Conservation (phyloP, 2,797 vertebrate species). For the Cuniculus paca region DNA sequence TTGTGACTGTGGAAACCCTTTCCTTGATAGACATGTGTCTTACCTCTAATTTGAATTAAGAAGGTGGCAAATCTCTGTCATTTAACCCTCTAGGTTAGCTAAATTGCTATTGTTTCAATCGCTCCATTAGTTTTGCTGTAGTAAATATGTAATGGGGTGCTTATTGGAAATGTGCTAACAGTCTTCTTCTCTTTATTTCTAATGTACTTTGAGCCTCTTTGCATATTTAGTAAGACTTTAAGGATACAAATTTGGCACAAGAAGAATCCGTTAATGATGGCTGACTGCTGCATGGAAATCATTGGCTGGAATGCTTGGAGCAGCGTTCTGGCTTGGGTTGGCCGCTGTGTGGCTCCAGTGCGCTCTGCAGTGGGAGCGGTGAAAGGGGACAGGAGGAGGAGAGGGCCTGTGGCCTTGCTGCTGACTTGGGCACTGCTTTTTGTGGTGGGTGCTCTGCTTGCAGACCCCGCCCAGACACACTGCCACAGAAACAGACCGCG, state of each 20-base stretch:
- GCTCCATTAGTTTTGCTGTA: slow-evolving; percentile 43
- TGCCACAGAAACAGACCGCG: background rate
- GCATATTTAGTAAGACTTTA: slow-evolving; percentile 33
- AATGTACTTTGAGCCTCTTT: background rate
- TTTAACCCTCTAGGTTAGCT: background rate
- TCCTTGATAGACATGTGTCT: background rate
- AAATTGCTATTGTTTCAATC: background rate
- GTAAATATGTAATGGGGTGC: background rate
- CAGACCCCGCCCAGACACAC: background rate
- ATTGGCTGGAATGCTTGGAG: background rate
- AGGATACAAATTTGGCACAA: background rate
- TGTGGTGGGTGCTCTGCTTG: background rate
- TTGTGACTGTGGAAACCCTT: slow-evolving; percentile 6
- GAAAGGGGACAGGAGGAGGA: background rate
- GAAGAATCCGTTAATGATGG: slow-evolving; percentile 4
- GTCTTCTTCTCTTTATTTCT: background rate
- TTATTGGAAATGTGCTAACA: background rate
- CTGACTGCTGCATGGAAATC: background rate
- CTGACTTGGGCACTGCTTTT: background rate
- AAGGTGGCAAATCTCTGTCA: background rate
- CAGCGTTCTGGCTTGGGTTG: background rate
- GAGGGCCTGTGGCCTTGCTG: background rate
- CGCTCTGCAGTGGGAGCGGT: background rate
- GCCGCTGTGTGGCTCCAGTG: slow-evolving; percentile 6
- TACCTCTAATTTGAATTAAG: slow-evolving; percentile 1